These are phyloP conservation scores for Nilaparvata lugens DNA, from an alignment of 1,140 invertebrate species.

Conservation along the genomic window DNA sequence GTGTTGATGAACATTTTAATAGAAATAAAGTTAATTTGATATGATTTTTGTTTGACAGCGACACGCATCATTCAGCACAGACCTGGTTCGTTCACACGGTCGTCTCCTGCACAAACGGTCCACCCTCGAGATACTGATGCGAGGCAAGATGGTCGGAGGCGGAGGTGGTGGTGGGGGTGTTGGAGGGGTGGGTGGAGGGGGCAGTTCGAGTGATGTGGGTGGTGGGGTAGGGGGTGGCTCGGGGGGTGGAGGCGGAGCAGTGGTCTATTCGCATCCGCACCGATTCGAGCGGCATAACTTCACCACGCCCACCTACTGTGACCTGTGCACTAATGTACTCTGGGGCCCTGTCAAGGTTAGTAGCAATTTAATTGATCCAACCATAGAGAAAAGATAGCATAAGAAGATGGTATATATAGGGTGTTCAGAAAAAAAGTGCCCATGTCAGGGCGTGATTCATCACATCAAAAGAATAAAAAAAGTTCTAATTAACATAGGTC, in stretches of 20 bases:
- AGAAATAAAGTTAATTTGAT: too few species aligned
- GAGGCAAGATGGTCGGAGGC: constrained; percentile 67
- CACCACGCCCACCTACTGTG: constrained; percentile 85
- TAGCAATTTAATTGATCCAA: constrained; percentile 17
- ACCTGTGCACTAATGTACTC: constrained; percentile 77
- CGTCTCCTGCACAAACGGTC: constrained; percentile 80
- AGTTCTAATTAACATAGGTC: too few species aligned
- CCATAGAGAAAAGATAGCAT: too few species aligned
- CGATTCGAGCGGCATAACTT: constrained; percentile 82
- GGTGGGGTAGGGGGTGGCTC: constrained; percentile 64
- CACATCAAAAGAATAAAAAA: too few species aligned
- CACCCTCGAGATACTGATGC: constrained; percentile 81
- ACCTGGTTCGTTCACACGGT: constrained; percentile 78
- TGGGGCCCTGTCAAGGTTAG: constrained; percentile 85
- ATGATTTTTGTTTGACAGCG: constrained; percentile 44
- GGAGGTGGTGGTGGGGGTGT: constrained; percentile 30
- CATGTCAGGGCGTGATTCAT: too few species aligned
- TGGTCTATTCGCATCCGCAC: constrained; percentile 75
- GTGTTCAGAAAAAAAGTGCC: not conserved
- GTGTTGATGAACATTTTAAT: too few species aligned
- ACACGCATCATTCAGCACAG: constrained; percentile 77
- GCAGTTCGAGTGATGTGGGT: too few species aligned
- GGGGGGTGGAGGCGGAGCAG: constrained; percentile 28
- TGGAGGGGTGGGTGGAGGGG: too few species aligned
- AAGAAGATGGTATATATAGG: too few species aligned